Evolutionary conservation across 2,113 vertebrate species (phyloP).

Genomic region (Balaenoptera acutorostrata): DNA sequence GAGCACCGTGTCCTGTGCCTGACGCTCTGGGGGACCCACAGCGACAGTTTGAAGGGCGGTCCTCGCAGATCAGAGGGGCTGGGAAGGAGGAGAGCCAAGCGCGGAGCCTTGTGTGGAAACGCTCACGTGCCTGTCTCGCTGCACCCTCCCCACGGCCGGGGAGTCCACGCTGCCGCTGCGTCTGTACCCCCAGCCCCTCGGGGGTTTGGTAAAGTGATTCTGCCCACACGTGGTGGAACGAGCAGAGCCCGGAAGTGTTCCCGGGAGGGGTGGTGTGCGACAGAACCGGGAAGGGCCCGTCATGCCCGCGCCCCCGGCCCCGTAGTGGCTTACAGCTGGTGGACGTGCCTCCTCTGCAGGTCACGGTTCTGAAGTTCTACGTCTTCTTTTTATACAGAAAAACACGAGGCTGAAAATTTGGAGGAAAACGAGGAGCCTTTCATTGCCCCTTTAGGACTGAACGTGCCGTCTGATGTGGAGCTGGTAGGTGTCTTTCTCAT

Average conservation of each 20-base stretch:
- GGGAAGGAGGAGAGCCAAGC: background rate
- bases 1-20: too few relatives aligned
- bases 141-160: background rate
- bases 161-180: too few relatives aligned
- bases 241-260: background rate
- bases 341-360: too few relatives aligned
- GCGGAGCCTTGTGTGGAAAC: accelerated
- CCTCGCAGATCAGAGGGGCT: background rate
- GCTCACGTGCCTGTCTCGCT: accelerated
- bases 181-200: background rate
- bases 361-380: background rate
- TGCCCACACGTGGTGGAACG: accelerated
- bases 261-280: accelerated
- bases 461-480: constrained; percentile 94
- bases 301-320: too few relatives aligned
- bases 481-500: constrained; percentile 85
- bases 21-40: background rate
- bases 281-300: accelerated
- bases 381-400: constrained; percentile 67
- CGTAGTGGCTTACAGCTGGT: accelerated
- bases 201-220: background rate
- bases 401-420: constrained; percentile 82
- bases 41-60: background rate
- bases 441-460: constrained; percentile 90
- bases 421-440: constrained; percentile 96